These are phyloP conservation scores for Crocuta crocuta DNA, from an alignment of 2,113 vertebrate species.

Conservation along the genomic window DNA sequence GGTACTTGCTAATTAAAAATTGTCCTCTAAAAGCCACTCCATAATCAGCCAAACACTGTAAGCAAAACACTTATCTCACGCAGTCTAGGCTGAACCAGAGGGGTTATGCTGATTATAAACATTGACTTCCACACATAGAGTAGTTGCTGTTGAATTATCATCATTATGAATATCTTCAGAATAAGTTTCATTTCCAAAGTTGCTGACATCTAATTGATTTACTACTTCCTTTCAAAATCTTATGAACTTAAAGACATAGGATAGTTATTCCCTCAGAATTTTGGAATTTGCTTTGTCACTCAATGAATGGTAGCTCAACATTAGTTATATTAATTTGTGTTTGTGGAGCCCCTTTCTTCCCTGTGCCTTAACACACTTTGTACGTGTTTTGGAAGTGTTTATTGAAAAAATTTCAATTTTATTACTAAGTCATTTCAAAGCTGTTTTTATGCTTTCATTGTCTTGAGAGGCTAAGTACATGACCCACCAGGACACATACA, in stretches of 20 bases:
- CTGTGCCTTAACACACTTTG: neutral
- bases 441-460: constrained; percentile 1
- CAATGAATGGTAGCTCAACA: neutral
- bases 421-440: neutral
- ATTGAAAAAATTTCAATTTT: constrained; percentile 20
- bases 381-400: neutral
- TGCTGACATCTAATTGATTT: neutral
- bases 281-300: neutral
- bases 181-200: constrained; percentile 33
- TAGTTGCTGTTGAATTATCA: neutral
- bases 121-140: neutral
- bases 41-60: constrained; percentile 27
- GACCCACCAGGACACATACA: neutral
- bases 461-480: neutral
- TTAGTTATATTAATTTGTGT: neutral
- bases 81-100: neutral
- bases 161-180: neutral
- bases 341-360: neutral
- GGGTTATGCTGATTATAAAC: neutral
- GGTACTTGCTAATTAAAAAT: constrained; percentile 32
- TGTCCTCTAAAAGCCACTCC: constrained; percentile 38
- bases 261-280: neutral
- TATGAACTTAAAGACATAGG: neutral
- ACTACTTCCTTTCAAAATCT: neutral
- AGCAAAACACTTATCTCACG: constrained; percentile 8